These are phyloP conservation scores for Sturmia bella DNA, from an alignment of 2,888 invertebrate species.

Conservation along the genomic window DNA sequence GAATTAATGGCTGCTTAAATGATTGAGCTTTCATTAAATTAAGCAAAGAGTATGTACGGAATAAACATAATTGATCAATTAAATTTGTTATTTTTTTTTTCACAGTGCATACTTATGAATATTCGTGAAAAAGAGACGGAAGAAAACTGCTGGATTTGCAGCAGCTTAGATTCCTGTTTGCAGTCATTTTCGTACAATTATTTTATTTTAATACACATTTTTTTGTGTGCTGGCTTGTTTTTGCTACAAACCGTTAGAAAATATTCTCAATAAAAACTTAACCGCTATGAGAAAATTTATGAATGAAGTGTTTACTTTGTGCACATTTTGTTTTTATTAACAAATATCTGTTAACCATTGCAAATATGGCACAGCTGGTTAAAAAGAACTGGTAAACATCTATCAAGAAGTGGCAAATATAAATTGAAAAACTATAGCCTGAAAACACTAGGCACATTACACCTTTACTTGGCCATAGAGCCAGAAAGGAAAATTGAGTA, in stretches of 20 bases:
- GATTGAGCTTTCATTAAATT: constrained; percentile 21
- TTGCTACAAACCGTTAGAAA: constrained; percentile 37
- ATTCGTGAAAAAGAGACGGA: constrained; percentile 21
- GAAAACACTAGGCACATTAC: constrained; percentile 64
- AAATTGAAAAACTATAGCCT: constrained; percentile 70
- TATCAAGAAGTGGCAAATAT: constrained; percentile 70
- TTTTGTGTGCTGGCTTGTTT: neutral
- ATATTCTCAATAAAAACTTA: constrained; percentile 11
- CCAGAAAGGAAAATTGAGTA: constrained; percentile 31
- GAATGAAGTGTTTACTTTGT: constrained; percentile 57
- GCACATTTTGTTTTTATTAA: constrained; percentile 6
- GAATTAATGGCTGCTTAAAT: constrained; percentile 12
- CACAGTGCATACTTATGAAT: constrained; percentile 47
- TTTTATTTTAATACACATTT: constrained; percentile 4
- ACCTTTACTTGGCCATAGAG: constrained; percentile 44
- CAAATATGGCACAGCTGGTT: constrained; percentile 45
- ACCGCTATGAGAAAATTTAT: constrained; percentile 67
- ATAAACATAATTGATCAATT: constrained; percentile 68
- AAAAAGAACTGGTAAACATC: constrained; percentile 58
- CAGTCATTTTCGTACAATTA: constrained; percentile 19
- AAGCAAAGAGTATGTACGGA: constrained; percentile 1
- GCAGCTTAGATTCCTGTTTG: neutral
- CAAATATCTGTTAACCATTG: constrained; percentile 28
- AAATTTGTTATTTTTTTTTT: constrained; percentile 59
- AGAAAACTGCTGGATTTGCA: neutral